Conservation (phyloP, 1,140 invertebrate genomes). For the Panagrolaimus sp. region DNA sequence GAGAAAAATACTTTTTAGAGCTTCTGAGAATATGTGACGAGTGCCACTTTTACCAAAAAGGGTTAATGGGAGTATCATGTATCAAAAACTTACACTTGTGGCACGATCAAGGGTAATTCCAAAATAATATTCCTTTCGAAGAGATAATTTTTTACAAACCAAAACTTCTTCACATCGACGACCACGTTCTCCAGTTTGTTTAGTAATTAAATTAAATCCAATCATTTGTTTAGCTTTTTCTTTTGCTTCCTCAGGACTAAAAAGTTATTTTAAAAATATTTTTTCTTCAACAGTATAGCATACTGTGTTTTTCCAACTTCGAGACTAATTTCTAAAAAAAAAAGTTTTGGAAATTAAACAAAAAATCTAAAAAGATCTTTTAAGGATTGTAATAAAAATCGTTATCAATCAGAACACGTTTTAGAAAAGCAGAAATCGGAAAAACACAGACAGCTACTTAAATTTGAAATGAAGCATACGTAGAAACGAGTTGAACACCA, state of each 20-base stretch:
- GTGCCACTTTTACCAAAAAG: too few species aligned
- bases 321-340: too few species aligned
- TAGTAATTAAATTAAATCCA: constrained; percentile 81
- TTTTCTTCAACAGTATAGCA: too few species aligned
- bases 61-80: constrained; percentile 11
- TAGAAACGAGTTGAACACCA: constrained; percentile 77
- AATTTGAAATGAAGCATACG: constrained; percentile 35
- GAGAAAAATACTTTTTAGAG: too few species aligned
- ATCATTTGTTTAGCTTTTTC: constrained; percentile 82
- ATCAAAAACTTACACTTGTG: constrained; percentile 70
- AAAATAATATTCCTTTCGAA: constrained; percentile 81
- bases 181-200: constrained; percentile 87
- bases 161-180: constrained; percentile 86
- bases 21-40: too few species aligned
- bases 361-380: too few species aligned
- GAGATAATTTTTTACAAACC: constrained; percentile 88
- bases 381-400: too few species aligned
- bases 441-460: constrained; percentile 9
- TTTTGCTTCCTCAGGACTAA: constrained; percentile 78
- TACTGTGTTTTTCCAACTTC: too few species aligned
- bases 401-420: too few species aligned
- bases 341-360: too few species aligned
- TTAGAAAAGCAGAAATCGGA: too few species aligned
- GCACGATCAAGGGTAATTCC: constrained; percentile 92
- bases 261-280: too few species aligned